phyloP scores from a whole-genome alignment of 1,140 invertebrate genomes.

The Macrostomum lignano region DNA sequence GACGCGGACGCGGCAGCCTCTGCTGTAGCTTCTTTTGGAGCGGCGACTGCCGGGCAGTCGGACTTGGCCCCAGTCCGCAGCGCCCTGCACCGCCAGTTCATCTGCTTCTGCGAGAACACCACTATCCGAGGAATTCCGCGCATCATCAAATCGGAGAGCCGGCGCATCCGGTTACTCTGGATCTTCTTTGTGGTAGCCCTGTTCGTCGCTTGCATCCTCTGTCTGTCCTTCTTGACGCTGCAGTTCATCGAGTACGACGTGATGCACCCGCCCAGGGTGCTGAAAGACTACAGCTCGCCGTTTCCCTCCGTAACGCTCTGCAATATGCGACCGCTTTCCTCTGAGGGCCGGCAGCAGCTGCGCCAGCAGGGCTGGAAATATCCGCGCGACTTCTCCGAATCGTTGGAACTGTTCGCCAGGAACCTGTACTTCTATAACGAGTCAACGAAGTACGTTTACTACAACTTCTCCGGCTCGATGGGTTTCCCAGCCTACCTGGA shows the following conservation, averaged over 20 bases:
- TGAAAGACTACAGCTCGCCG: neutral
- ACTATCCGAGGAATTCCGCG: conserved; percentile 1
- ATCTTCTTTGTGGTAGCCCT: conserved; percentile 1
- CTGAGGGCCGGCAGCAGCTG: neutral
- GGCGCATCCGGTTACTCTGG: conserved; percentile 1
- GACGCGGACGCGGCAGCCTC: too few relatives aligned
- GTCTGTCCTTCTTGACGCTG: neutral
- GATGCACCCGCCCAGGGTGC: neutral
- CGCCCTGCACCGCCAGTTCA: conserved; percentile 1
- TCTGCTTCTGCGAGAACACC: neutral
- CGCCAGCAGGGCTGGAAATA: neutral
- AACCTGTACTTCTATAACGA: neutral
- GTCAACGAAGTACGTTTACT: neutral
- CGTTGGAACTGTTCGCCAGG: neutral
- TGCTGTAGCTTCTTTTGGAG: too few relatives aligned
- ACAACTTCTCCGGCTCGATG: neutral
- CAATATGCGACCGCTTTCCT: conserved; percentile 1
- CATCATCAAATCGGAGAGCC: conserved; percentile 1
- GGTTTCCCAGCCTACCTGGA: neutral
- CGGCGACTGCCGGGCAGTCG: too few relatives aligned
- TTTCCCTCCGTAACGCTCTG: conserved; percentile 1
- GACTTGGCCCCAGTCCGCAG: too few relatives aligned
- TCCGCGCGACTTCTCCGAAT: neutral
- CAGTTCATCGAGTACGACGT: conserved; percentile 1
- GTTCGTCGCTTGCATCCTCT: neutral